Evolutionary conservation across 2,113 vertebrate species (phyloP).

Genomic region (Callionymus lyra): DNA sequence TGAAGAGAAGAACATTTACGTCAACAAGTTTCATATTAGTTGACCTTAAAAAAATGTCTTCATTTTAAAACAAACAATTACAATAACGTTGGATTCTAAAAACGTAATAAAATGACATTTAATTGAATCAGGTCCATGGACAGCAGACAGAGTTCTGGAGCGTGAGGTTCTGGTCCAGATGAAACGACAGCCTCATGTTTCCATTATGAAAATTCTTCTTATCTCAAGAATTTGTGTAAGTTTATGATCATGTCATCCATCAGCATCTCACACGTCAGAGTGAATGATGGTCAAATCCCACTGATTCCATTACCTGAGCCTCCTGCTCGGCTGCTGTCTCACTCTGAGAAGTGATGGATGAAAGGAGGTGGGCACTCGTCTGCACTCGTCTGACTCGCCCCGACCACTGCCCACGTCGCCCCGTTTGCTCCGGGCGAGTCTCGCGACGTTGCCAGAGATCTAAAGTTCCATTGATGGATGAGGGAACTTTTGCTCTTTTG

Average conservation of each 20-base stretch:
- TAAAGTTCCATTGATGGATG: constrained; percentile 53
- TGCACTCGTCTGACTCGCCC: constrained; percentile 36
- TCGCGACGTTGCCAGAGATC: constrained; percentile 46
- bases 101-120: too few species aligned
- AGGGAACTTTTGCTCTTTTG: constrained; percentile 41
- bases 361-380: constrained; percentile 25
- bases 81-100: too few species aligned
- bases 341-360: constrained; percentile 49
- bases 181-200: too few species aligned
- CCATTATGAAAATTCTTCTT: too few species aligned
- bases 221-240: constrained; percentile 18
- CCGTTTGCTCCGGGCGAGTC: constrained; percentile 29
- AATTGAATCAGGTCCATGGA: too few species aligned
- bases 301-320: constrained; percentile 46
- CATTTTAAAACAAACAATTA: too few species aligned
- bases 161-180: too few species aligned
- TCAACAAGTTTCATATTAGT: too few species aligned
- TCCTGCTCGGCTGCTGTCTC: constrained; percentile 51
- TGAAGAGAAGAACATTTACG: too few species aligned
- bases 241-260: constrained; percentile 52
- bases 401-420: constrained; percentile 21
- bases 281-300: constrained; percentile 32
- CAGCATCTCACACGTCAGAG: constrained; percentile 39
- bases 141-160: too few species aligned
- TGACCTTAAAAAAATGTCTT: too few species aligned